Conservation (phyloP, 1,140 invertebrate species). For the Gonatopus flavifemur region DNA sequence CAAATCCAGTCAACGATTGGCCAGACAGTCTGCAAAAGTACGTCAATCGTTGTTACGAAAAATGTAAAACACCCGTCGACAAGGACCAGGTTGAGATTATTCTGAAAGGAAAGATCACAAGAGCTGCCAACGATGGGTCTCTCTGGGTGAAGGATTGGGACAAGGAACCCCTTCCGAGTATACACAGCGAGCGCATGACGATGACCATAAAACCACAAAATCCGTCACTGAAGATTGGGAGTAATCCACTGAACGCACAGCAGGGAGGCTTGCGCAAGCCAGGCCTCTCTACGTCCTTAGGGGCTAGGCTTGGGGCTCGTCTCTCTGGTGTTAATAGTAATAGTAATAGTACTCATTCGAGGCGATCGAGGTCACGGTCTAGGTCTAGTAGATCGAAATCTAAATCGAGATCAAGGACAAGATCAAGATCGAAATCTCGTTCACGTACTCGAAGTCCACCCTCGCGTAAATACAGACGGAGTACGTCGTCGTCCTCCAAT, state of each 20-base stretch:
- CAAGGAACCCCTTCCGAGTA: constrained; percentile 84
- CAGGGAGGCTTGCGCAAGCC: constrained; percentile 47
- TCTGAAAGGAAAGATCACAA: constrained; percentile 89
- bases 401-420: constrained; percentile 33
- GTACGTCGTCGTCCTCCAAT: constrained; percentile 50
- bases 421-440: constrained; percentile 27
- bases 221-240: constrained; percentile 32
- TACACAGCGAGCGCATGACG: constrained; percentile 74
- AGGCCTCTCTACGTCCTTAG: constrained; percentile 59
- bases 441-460: constrained; percentile 46
- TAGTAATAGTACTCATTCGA: constrained; percentile 51
- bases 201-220: constrained; percentile 59
- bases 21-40: constrained; percentile 79
- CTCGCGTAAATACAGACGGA: constrained; percentile 46
- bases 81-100: constrained; percentile 93
- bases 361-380: constrained; percentile 49
- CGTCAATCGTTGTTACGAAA: constrained; percentile 87
- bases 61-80: constrained; percentile 82
- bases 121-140: constrained; percentile 81
- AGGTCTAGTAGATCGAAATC: constrained; percentile 54
- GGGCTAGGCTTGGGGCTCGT: constrained; percentile 59
- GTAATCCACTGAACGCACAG: constrained; percentile 27
- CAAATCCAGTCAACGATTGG: constrained; percentile 63
- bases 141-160: constrained; percentile 91
- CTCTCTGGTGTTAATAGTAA: constrained; percentile 48